These are phyloP conservation scores for Galbula dea DNA, from an alignment of 2,113 vertebrate genomes.

Conservation along the genomic window DNA sequence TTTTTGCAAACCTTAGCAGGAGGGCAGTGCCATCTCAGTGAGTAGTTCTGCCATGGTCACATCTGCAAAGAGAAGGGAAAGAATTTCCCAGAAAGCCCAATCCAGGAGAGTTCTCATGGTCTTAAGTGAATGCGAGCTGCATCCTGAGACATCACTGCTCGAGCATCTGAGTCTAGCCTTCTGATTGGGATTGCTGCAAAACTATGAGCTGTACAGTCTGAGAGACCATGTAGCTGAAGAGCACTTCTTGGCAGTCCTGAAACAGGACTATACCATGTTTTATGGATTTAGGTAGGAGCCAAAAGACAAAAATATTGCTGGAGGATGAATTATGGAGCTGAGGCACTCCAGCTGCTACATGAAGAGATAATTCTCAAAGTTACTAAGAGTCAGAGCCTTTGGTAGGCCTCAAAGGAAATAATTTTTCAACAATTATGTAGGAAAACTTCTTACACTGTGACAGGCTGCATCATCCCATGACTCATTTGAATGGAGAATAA, in stretches of 20 bases:
- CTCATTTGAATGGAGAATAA: conserved; percentile 11
- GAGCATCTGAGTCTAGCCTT: background rate
- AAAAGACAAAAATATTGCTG: background rate
- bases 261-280: background rate
- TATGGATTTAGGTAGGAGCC: background rate
- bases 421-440: background rate
- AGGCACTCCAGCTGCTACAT: background rate
- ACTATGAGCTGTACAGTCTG: too few relatives aligned
- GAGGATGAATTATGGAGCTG: background rate
- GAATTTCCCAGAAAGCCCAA: background rate
- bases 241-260: background rate
- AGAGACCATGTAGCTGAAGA: background rate
- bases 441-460: background rate
- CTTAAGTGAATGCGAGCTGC: background rate
- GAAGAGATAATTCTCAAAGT: background rate
- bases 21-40: rapidly evolving
- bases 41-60: background rate
- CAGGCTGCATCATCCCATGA: background rate
- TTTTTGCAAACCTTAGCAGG: background rate
- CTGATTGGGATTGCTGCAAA: too few relatives aligned
- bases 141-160: background rate
- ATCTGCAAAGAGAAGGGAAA: background rate
- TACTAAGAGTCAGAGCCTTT: background rate
- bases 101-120: background rate
- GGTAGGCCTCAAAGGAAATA: background rate